Conservation (phyloP, 2,888 invertebrate species). For the Hirtodrosophila trivittata region DNA sequence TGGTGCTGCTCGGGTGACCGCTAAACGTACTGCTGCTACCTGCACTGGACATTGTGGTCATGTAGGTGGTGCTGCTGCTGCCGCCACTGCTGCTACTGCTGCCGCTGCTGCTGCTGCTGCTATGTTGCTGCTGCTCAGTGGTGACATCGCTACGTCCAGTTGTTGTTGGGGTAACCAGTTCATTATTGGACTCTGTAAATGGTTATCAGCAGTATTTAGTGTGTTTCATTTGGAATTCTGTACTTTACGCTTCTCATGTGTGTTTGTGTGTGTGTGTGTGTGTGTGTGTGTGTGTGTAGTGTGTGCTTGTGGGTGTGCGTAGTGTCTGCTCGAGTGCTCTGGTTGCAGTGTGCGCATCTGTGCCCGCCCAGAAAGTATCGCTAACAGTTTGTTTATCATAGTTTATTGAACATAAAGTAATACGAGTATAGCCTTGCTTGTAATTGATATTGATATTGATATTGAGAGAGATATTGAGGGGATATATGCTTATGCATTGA, state of each 20-base stretch:
- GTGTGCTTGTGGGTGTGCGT: slow-evolving; percentile 14
- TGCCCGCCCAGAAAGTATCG: slow-evolving; percentile 37
- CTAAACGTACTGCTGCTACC: slow-evolving; percentile 48
- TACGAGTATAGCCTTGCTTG: no score
- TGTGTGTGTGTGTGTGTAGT: slow-evolving; percentile 16
- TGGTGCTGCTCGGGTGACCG: slow-evolving; percentile 51
- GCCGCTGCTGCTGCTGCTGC: slow-evolving; percentile 72
- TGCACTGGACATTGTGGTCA: slow-evolving; percentile 64
- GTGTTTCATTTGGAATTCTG: slow-evolving; percentile 35
- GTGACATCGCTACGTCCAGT: slow-evolving; percentile 80
- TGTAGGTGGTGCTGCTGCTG: slow-evolving; percentile 67
- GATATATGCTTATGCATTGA: slow-evolving; percentile 46
- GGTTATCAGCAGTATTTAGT: slow-evolving; percentile 57
- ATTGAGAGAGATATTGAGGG: slow-evolving; percentile 17
- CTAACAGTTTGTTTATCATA: slow-evolving; percentile 46
- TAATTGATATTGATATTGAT: no score
- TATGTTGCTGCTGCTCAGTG: slow-evolving; percentile 85
- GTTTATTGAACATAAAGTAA: slow-evolving; percentile 69
- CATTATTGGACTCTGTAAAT: slow-evolving; percentile 79
- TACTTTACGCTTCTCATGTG: no score
- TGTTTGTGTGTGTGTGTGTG: slow-evolving; percentile 19
- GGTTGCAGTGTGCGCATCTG: slow-evolving; percentile 2
- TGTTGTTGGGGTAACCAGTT: slow-evolving; percentile 72
- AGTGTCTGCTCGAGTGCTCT: slow-evolving; percentile 3
- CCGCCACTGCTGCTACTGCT: slow-evolving; percentile 47